A percentile compares a stretch with the other conserved stretches of the same genome.
Evolutionary conservation across 2,797 vertebrate species (phyloP).

Genomic region (Poliocrania exsul): DNA sequence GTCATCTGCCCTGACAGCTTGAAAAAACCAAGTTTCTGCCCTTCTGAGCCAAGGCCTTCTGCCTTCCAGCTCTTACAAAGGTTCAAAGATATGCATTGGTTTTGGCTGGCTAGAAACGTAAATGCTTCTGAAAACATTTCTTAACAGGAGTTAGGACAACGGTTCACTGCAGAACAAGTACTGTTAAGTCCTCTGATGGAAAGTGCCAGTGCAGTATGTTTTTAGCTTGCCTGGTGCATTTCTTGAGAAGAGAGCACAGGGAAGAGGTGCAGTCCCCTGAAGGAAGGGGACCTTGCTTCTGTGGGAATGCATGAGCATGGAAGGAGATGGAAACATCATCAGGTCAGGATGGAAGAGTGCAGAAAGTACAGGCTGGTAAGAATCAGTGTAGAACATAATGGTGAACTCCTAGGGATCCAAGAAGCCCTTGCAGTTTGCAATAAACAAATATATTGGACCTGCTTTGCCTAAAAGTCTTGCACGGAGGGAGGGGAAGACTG

Average conservation of each 20-base stretch:
- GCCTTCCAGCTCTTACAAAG: not conserved
- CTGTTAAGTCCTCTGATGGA: not conserved
- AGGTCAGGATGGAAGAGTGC: not conserved
- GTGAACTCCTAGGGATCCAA: not conserved
- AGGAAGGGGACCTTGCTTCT: not conserved
- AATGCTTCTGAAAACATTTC: not conserved
- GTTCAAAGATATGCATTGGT: rapidly evolving
- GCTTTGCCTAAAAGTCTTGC: not conserved
- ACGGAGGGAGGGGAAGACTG: not conserved
- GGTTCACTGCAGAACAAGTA: not conserved
- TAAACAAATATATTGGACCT: not conserved
- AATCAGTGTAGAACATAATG: not conserved
- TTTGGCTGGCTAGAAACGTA: not conserved
- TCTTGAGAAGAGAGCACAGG: not conserved
- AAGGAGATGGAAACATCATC: not conserved
- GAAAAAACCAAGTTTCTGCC: not conserved
- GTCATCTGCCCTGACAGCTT: not conserved
- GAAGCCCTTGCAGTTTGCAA: not conserved
- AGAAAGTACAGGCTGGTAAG: not conserved
- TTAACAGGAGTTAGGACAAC: not conserved
- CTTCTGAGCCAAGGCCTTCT: not conserved
- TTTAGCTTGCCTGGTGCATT: not conserved
- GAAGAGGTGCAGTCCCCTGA: not conserved
- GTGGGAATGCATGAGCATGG: rapidly evolving
- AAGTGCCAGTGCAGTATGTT: not conserved